These are phyloP conservation scores for Drosophila cardini DNA, from an alignment of 1,140 invertebrate species.

Conservation along the genomic window DNA sequence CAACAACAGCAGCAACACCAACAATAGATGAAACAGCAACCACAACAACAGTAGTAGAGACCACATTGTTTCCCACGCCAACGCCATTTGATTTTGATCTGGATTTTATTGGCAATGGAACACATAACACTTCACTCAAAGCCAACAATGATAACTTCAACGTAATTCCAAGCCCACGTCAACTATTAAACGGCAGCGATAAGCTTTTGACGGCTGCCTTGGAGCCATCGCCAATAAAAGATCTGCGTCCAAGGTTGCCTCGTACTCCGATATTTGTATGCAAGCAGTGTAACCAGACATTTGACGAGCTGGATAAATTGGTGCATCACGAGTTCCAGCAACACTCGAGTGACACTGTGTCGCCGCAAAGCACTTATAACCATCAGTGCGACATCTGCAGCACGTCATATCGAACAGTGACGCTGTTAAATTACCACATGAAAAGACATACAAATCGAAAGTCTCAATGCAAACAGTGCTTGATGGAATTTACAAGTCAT, in stretches of 20 bases:
- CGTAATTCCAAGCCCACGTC: conserved; percentile 8
- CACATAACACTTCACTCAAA: conserved; percentile 25
- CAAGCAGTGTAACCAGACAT: conserved; percentile 65
- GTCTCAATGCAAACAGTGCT: conserved; percentile 51
- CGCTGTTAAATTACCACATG: conserved; percentile 70
- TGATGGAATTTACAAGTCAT: conserved; percentile 45
- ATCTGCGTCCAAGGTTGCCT: conserved; percentile 27
- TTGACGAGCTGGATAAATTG: conserved; percentile 64
- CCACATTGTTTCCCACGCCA: conserved; percentile 53
- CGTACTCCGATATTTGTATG: conserved; percentile 47
- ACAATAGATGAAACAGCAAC: conserved; percentile 4
- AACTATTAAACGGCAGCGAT: conserved; percentile 61
- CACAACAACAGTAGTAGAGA: conserved; percentile 2
- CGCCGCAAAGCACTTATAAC: conserved; percentile 27
- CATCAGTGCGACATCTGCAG: conserved; percentile 63
- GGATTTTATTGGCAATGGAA: conserved; percentile 55
- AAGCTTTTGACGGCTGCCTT: conserved; percentile 49
- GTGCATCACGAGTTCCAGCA: conserved; percentile 57
- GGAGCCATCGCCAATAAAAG: conserved; percentile 43
- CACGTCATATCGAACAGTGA: conserved; percentile 57
- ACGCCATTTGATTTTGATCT: conserved; percentile 69
- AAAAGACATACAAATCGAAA: conserved; percentile 59
- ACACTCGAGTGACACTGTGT: conserved; percentile 45
- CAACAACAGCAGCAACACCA: neutral
- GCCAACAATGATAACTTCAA: conserved; percentile 25